Base-by-base conservation (phyloP, 2,113 vertebrate species). In the Corynorhinus townsendii region DNA sequence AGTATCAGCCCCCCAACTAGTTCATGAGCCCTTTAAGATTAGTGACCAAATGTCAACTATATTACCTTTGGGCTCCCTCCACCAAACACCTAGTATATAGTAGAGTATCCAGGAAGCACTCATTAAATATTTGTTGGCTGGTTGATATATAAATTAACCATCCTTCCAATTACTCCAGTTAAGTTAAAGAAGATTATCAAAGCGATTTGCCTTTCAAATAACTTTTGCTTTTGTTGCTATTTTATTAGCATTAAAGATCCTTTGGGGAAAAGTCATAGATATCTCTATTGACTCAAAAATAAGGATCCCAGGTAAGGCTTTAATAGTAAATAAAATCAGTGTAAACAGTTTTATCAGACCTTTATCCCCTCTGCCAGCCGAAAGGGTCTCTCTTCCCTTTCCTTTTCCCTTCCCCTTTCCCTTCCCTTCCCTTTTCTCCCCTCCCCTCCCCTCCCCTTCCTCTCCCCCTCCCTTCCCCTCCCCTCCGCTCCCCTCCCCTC, bases 211-310 rank as follows among this genome's bases (percentile, higher is more conserved):
- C 62, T 89, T 89, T 92, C 73, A 94, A 90, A 68, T 73, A 5
- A 40, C 40, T 96, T 96, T 81, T 93, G 83, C 68, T 7, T 62
- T 80, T 33, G 2, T 73, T 91, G 68, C 19, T 93, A n/a, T 73
- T 87, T 94, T 68, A 82, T 40, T 45, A 66, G 45, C 35, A 90
- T 82, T 47, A 28, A 86, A 2, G 69, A 88, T 43, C 47, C 15
- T 79, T 19, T 69, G 45, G 45, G 3, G 62, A 54, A 86, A 62
- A 69, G 19, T 72, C 66, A 84, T 35, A 43, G 38, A 16, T 69
- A 64, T 85, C 11, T 94, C 17, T 85, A 24, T 40, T 96, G 86
- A 76, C 40, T 86, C 59, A 90, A 84, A 96, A 87, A 45, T 89
- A 82, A 94, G 35, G 14, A 86, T 5, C 20, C 81, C 19, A 40